Conservation (phyloP, 2,888 invertebrate species). For the Drosophila gaucha region DNA sequence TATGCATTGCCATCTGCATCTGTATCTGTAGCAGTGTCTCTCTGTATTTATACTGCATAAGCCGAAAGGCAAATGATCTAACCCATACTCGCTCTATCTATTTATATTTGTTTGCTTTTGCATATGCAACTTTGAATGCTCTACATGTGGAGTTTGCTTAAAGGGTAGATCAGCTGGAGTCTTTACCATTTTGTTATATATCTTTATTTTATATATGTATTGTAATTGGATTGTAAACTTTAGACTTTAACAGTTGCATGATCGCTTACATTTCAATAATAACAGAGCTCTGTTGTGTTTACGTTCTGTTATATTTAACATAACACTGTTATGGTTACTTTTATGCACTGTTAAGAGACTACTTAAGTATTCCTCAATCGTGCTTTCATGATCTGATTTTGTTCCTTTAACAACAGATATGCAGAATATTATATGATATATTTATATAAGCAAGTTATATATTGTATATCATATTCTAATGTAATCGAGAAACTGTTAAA, state of each 20-base stretch:
- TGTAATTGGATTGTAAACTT: not conserved
- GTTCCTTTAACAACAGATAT: no score
- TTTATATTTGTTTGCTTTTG: constrained; percentile 24
- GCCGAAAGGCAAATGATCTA: constrained; percentile 44
- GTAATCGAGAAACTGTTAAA: no score
- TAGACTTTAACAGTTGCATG: no score
- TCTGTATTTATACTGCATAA: constrained; percentile 37
- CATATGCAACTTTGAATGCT: constrained; percentile 9
- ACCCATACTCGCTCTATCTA: constrained; percentile 5
- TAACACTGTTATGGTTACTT: not conserved
- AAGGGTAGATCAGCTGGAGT: not conserved
- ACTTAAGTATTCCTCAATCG: no score
- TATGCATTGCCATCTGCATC: constrained; percentile 30
- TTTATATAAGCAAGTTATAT: no score
- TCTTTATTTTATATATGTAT: no score
- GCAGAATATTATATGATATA: no score
- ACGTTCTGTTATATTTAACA: not conserved
- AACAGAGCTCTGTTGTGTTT: not conserved
- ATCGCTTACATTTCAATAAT: no score
- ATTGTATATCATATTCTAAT: no score
- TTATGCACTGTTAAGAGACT: no score
- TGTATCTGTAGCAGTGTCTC: constrained; percentile 17
- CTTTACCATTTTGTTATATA: not conserved
- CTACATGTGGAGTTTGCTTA: not conserved
- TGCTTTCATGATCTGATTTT: no score